Base-by-base conservation (phyloP, 2,113 vertebrate genomes). In the Nothoprocta pentlandii region DNA sequence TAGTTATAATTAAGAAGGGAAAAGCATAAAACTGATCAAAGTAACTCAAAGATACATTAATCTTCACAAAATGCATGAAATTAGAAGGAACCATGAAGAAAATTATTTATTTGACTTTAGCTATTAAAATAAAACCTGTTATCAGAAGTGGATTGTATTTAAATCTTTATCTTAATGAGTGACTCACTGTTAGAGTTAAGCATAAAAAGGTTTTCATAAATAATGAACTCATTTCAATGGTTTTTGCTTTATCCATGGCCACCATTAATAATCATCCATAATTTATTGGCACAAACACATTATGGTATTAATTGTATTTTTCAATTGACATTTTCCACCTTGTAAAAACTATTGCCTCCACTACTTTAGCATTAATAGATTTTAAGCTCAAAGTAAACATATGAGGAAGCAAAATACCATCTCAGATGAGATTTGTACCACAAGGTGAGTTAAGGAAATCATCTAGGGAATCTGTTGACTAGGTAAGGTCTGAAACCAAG, bases 251-350 rank as follows among this genome's bases (percentile, higher is more conserved):
- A 89, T 9, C 73, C 26, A 51, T 34, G 19, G 14, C 41, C 41
- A 92, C 59, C 9, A 62, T 80, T 62, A 85, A 82, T 77, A 41
- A 58, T 39, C 36, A 76, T 30, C 20, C 14, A 58, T 84, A 42
- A 86, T 93, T 96, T 85, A 77, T 34, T 87, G 78, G 17, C 26
- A 85, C 66, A 91, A 89, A 81, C 10, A 70, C 22, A 66, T 77
- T 23, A 77, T 16, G 71, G 11, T 63, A 6, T 80, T 93, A 70
- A 19, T 63, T 66, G 10, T 62, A 85, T 9, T 69, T 85, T 85
- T 66, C 49, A 69, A 32, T 8, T 49, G 64, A 53, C 4, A 58
- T 91, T 93, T 80, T 74, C 30, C 12, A 71, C 30, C 47, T 56
- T 62, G 44, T 32, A 76, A 92, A 74, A 7, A n/a, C 17, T 39